phyloP scores from a whole-genome alignment of 2,888 invertebrate species.

The Pammene fasciana region DNA sequence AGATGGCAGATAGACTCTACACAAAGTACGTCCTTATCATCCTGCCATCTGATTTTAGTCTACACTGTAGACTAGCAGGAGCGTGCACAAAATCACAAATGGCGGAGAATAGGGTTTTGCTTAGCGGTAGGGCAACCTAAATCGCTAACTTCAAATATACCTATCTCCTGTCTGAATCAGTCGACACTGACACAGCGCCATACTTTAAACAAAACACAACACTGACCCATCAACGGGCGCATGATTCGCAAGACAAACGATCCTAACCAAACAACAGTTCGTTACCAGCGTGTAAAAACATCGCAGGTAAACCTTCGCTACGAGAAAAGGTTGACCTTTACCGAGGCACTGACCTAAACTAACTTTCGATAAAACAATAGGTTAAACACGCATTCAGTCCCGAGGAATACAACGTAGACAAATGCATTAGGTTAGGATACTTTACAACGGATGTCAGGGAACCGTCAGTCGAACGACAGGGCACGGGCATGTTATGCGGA shows the following conservation, averaged over 20 bases:
- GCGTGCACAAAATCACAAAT: no score
- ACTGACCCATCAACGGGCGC: neutral
- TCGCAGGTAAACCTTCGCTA: constrained; percentile 11
- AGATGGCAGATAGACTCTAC: no score
- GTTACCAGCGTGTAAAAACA: constrained; percentile 12
- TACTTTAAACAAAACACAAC: constrained; percentile 1
- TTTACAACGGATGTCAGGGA: neutral
- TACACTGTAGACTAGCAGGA: no score
- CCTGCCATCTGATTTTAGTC: no score
- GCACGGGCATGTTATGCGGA: no score
- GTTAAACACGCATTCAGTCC: neutral
- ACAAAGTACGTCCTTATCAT: no score
- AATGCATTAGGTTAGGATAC: neutral
- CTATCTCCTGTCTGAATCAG: constrained; percentile 1
- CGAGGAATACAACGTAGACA: neutral
- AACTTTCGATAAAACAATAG: constrained; percentile 9
- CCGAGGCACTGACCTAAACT: constrained; percentile 19
- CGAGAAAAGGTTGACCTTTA: constrained; percentile 2
- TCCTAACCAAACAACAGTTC: constrained; percentile 18
- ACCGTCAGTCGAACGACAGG: no score
- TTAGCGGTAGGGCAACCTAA: no score
- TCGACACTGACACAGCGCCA: neutral
- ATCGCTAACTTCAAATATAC: neutral
- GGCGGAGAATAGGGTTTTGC: no score
- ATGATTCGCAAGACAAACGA: constrained; percentile 12